Base-by-base conservation (phyloP, 2,888 invertebrate genomes). In the Phorcus lineatus region DNA sequence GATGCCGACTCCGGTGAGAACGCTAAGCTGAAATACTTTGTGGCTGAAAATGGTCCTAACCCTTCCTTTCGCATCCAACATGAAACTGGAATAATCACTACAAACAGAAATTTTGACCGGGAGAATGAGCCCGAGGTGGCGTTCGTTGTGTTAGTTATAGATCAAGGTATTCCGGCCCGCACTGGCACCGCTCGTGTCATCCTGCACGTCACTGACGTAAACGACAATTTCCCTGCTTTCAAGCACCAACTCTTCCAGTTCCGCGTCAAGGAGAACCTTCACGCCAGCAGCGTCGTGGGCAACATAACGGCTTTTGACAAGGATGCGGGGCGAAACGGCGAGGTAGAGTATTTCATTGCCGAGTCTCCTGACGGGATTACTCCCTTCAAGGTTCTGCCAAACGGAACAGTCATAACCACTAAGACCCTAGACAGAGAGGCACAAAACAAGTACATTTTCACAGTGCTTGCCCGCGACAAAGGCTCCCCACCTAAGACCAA, bases 31-130 rank as follows among this genome's bases (percentile, higher is more conserved):
- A 80, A 53, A 16, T 84, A 83, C 78, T 75, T 75, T 22, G 22
- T 40, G 79, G 67, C 83, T 16, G 66, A 79, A 28, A 19, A 70
- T 9, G 67, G 52, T 11, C 81, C 76, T 3, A n/a, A n/a, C 17
- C 47, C 31, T 3, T 81, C 55, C 47, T 67, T 84, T 19, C 28
- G 74, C 24, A 85, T 90, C 11, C 85, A 88, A 54, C 80, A 85
- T 4, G 82, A 83, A 17, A 86, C 86, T 9, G 90, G 90, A 6
- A 83, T 89, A 24, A 84, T 90, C 28, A 85, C 84, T 24, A 86
- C 88, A 3, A 84, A 77, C 54, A 70, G 74, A 2, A 74, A 80
- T 0, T 86, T 89, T 54, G 88, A 90, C 62, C 62, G 90, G 40
- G 90, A 90, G 81, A 81, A 24, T 9, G 82, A 81, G 54, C 78